Conservation (phyloP, 2,888 invertebrate genomes). For the Mesorhabditis sp. region DNA sequence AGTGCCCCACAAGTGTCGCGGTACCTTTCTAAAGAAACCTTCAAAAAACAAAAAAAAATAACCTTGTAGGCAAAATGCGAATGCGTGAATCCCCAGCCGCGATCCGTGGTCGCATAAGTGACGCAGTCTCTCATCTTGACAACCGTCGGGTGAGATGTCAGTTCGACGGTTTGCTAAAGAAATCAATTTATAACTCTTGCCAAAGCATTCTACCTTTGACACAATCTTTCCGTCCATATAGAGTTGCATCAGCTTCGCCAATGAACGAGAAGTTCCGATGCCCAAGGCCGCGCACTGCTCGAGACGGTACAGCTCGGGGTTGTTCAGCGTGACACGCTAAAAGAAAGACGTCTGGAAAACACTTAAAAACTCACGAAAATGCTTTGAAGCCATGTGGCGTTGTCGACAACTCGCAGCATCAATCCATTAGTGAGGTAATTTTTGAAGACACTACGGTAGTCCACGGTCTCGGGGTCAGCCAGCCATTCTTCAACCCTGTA, state of each 20-base stretch:
- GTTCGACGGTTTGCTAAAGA: slow-evolving; percentile 10
- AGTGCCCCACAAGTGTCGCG: slow-evolving; percentile 54
- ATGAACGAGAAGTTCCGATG: slow-evolving; percentile 39
- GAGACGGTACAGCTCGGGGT: slow-evolving; percentile 43
- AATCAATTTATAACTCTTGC: not conserved
- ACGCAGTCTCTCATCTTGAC: slow-evolving; percentile 12
- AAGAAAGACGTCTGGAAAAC: slow-evolving; percentile 12
- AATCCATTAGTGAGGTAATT: slow-evolving; percentile 20
- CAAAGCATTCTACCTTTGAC: slow-evolving; percentile 12
- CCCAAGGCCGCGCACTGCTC: slow-evolving; percentile 46
- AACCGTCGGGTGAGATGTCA: slow-evolving; percentile 6
- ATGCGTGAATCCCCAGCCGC: slow-evolving; percentile 17
- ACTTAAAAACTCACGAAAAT: slow-evolving; percentile 22
- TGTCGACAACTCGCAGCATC: slow-evolving; percentile 22
- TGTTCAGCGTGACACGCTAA: slow-evolving; percentile 43
- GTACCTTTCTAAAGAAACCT: not conserved
- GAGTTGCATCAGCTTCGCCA: slow-evolving; percentile 40
- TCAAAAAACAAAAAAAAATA: too few relatives aligned
- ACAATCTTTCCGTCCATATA: slow-evolving; percentile 23
- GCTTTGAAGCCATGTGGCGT: slow-evolving; percentile 32
- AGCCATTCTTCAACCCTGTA: slow-evolving; percentile 23
- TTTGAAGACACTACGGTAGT: slow-evolving; percentile 27
- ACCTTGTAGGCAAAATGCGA: not conserved
- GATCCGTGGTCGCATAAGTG: slow-evolving; percentile 7
- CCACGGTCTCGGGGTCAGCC: slow-evolving; percentile 31